These are phyloP conservation scores for Actinemys pallida DNA, from an alignment of 2,113 vertebrate genomes.

Conservation along the genomic window DNA sequence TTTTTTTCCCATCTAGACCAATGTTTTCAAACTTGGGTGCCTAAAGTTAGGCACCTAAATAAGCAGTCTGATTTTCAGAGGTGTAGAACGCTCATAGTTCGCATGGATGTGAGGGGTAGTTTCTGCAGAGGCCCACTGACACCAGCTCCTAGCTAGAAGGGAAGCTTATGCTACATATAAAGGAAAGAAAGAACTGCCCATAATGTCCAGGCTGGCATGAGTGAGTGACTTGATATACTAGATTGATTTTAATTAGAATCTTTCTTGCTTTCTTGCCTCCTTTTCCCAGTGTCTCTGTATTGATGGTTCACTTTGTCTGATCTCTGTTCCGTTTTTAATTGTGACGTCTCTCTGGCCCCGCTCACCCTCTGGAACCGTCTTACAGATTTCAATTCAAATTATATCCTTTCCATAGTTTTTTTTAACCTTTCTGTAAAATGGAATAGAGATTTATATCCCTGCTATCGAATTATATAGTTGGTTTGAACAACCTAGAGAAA, in stretches of 20 bases:
- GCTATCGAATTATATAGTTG: neutral
- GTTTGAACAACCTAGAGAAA: neutral
- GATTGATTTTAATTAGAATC: neutral
- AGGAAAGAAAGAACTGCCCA: neutral
- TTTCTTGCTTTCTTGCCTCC: neutral
- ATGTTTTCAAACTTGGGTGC: neutral
- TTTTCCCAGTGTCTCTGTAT: neutral
- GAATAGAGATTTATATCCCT: neutral
- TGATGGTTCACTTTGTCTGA: neutral
- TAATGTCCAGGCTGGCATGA: neutral
- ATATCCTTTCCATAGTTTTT: neutral
- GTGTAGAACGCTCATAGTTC: neutral
- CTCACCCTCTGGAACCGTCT: neutral
- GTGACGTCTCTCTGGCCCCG: neutral
- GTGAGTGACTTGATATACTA: neutral
- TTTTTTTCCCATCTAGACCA: neutral
- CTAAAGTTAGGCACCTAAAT: rapidly evolving
- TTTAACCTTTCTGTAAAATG: neutral
- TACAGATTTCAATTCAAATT: neutral
- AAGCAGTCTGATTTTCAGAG: neutral
- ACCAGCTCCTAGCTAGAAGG: neutral
- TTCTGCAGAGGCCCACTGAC: neutral
- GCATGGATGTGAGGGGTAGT: neutral
- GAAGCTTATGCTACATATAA: neutral
- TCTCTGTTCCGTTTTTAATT: rapidly evolving